Conservation (phyloP, 1,140 invertebrate genomes). For the Trissolcus basalis region DNA sequence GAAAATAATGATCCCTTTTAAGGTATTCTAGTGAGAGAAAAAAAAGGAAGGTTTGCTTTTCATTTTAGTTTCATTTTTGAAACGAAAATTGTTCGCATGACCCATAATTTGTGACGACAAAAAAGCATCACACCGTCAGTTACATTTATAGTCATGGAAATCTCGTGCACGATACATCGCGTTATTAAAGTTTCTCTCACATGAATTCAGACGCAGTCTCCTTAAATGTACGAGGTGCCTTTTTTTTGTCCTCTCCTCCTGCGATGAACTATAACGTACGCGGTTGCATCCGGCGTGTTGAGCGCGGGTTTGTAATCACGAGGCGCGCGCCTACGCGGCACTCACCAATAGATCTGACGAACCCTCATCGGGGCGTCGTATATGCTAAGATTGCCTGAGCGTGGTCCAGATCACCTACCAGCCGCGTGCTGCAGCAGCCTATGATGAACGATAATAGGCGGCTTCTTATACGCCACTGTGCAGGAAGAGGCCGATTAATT, state of each 20-base stretch:
- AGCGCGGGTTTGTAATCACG: conserved; percentile 25
- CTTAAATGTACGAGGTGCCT: background rate
- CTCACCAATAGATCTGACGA: conserved; percentile 58
- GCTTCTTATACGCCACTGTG: conserved; percentile 29
- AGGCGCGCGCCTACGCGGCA: conserved; percentile 44
- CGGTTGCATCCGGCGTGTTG: conserved; percentile 24
- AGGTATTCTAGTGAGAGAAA: too few relatives aligned
- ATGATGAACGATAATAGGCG: conserved; percentile 24
- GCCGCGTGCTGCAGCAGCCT: conserved; percentile 14
- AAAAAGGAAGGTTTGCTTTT: too few relatives aligned
- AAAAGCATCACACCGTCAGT: conserved; percentile 12
- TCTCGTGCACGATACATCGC: conserved; percentile 22
- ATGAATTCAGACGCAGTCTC: background rate
- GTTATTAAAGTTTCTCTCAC: conserved; percentile 31
- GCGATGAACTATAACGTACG: conserved; percentile 1
- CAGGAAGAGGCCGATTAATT: conserved; percentile 73
- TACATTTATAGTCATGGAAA: conserved; percentile 39
- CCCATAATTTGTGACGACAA: conserved; percentile 20
- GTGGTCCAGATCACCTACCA: conserved; percentile 54
- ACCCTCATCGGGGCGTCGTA: conserved; percentile 59
- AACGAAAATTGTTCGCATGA: conserved; percentile 2
- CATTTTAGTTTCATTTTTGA: too few relatives aligned
- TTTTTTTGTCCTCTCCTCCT: conserved; percentile 23
- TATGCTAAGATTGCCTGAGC: conserved; percentile 59
- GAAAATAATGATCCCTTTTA: background rate